A percentile compares a stretch with the other conserved stretches of the same genome.
Evolutionary conservation across 2,113 vertebrate genomes (phyloP).

Genomic region (Mirza zaza): DNA sequence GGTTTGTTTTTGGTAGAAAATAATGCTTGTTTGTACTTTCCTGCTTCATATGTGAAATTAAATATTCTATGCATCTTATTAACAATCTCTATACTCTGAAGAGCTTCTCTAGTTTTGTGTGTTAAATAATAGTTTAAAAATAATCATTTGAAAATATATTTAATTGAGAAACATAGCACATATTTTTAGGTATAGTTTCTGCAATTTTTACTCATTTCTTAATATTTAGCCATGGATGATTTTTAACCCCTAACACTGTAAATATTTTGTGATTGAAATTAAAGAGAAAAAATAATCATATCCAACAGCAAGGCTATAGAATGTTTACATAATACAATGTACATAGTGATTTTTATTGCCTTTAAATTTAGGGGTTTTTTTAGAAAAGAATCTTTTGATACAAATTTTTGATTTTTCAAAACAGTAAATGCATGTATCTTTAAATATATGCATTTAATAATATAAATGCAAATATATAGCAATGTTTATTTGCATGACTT

Average conservation of each 20-base stretch:
- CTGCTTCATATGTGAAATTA: constrained; percentile 63
- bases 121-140: constrained; percentile 52
- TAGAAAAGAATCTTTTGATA: background rate
- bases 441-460: background rate
- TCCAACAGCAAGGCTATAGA: background rate
- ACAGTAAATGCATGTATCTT: background rate
- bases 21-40: constrained; percentile 58
- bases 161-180: background rate
- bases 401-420: constrained; percentile 28
- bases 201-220: constrained; percentile 45
- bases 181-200: constrained; percentile 18
- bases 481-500: background rate
- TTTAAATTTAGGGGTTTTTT: constrained; percentile 14
- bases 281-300: background rate
- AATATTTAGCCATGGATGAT: constrained; percentile 55
- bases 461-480: background rate
- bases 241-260: constrained; percentile 65
- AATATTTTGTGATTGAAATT: constrained; percentile 33
- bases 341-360: background rate
- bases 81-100: constrained; percentile 51
- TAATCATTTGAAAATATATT: background rate
- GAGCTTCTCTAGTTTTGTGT: constrained; percentile 37
- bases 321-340: background rate
- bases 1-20: constrained; percentile 76
- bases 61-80: constrained; percentile 42